Evolutionary conservation across 2,888 invertebrate genomes (phyloP).

Genomic region (Lasioglossum leucozonium): DNA sequence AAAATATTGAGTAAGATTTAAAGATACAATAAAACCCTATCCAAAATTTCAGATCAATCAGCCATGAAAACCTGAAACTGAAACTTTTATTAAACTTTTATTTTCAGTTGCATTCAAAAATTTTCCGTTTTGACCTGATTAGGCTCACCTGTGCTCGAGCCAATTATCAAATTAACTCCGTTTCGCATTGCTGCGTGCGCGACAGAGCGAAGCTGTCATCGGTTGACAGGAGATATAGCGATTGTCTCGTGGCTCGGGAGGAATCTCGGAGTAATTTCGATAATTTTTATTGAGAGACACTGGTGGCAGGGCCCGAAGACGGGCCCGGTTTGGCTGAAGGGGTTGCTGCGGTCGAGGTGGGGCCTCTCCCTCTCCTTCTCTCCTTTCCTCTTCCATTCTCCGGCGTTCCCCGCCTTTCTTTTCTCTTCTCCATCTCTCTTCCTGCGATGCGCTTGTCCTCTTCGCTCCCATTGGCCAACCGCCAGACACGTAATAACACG

Average conservation of each 20-base stretch:
- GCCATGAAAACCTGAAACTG: too few species aligned
- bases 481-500: constrained; percentile 83
- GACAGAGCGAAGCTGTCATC: background rate
- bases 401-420: constrained; percentile 26
- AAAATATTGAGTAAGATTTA: background rate
- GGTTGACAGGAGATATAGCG: background rate
- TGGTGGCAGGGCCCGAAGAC: constrained; percentile 62
- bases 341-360: constrained; percentile 58
- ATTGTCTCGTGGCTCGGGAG: constrained; percentile 35
- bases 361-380: constrained; percentile 57
- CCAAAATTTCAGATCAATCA: background rate
- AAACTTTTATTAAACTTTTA: too few species aligned
- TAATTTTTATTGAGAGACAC: constrained; percentile 71
- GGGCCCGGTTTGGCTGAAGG: constrained; percentile 66
- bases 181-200: background rate
- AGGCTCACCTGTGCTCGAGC: background rate
- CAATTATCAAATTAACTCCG: background rate
- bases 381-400: constrained; percentile 22
- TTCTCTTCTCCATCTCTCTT: constrained; percentile 48
- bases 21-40: background rate
- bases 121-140: background rate
- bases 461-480: constrained; percentile 67
- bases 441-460: constrained; percentile 21
- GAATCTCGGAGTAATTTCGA: constrained; percentile 64
- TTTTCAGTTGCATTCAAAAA: background rate